Base-by-base conservation (phyloP, 2,113 vertebrate genomes). In the Zosterops pallidus region DNA sequence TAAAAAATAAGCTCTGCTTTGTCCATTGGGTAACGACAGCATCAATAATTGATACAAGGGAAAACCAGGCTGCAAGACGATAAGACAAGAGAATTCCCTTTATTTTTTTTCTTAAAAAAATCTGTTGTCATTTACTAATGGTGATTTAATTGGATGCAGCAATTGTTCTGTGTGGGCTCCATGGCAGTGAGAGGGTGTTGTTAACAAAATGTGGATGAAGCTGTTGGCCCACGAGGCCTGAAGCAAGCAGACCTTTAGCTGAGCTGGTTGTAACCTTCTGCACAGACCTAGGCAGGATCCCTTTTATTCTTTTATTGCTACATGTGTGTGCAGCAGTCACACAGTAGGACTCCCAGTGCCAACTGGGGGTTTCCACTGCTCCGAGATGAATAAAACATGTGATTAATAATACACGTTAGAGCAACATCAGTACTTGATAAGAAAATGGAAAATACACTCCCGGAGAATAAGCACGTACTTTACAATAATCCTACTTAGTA, bases 341-440 rank as follows among this genome's bases (percentile, higher is more conserved):
- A 50, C 88, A 68, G 72, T 3, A 63, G 60, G 85, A n/a, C 64
- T 88, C 56, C 47, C 80, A 74, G 85, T 29, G 56, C 78, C 90
- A 83, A 28, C 49, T 72, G 37, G 47, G 42, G 64, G 44, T 35
- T 85, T 91, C 67, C 62, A 57, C 49, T 76, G 63, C 57, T 77
- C 41, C 0, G 1, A 92, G 60, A 95, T 93, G 92, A 92, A 95
- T 95, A 95, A 93, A 83, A 90, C 56, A 80, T 83, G 52, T 79
- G 88, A 88, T 93, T 94, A 96, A 92, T 94, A 97, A 96, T 86
- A 89, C 52, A 95, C 42, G 3, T 47, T 46, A 52, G 4, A 76
- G 31, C 67, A 75, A 74, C 57, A 75, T 18, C 72, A 69, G 59
- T 79, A 26, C 89, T 95, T 64, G n/a, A 35, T 69, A 57, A 68